Conservation (phyloP, 2,113 vertebrate genomes). For the Oophaga pumilio region DNA sequence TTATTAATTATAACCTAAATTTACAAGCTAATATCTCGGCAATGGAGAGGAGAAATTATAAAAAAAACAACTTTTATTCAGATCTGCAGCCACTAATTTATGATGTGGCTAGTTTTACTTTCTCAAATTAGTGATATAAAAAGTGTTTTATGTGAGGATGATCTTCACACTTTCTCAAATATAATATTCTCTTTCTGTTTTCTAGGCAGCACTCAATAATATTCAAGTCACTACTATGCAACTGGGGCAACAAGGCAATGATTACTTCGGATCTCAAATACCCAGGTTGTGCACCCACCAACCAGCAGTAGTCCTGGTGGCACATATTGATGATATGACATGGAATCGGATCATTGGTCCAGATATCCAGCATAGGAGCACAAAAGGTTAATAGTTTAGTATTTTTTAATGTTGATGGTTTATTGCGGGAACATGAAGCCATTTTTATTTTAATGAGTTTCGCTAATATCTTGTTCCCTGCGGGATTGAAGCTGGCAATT, state of each 20-base stretch:
- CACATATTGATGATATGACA: background rate
- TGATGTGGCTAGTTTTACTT: too few species aligned
- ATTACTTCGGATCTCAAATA: background rate
- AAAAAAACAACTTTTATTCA: too few species aligned
- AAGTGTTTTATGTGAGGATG: background rate
- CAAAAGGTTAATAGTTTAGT: background rate
- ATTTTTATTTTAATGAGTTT: background rate
- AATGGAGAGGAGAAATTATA: too few species aligned
- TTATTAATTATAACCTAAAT: too few species aligned
- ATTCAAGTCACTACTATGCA: background rate
- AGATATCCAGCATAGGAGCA: background rate
- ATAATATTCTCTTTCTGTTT: background rate
- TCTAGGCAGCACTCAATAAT: background rate
- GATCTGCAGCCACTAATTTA: too few species aligned
- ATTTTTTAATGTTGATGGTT: background rate
- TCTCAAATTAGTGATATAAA: too few species aligned
- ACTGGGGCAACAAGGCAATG: background rate
- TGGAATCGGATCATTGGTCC: background rate
- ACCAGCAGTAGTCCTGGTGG: background rate
- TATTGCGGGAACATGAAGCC: background rate
- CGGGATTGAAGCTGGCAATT: background rate
- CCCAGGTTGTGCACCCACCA: background rate
- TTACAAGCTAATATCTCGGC: too few species aligned
- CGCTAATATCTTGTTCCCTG: background rate
- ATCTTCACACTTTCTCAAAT: background rate